Percentiles rank a stretch among this genome's conserved stretches.
Evolutionary conservation across 2,888 invertebrate species (phyloP).

Genomic region (Oscheius sp.): DNA sequence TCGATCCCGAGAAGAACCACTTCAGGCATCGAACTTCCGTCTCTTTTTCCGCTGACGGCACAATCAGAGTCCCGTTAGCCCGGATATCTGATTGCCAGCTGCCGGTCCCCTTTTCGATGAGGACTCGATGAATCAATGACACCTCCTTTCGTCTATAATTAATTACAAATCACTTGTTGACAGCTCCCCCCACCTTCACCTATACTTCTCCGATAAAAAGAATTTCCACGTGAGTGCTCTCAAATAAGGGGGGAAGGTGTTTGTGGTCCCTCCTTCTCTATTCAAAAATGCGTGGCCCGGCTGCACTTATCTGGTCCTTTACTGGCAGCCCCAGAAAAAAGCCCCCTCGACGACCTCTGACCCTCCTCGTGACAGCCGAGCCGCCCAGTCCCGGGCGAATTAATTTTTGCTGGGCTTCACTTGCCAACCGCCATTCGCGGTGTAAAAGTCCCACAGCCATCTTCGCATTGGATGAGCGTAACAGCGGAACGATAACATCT

Average conservation of each 20-base stretch:
- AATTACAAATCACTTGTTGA: neutral
- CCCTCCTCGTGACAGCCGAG: slow-evolving; percentile 23
- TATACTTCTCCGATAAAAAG: neutral
- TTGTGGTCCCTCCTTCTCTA: neutral
- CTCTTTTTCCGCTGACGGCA: slow-evolving; percentile 14
- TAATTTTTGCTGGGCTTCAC: slow-evolving; percentile 25
- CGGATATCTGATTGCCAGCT: slow-evolving; percentile 23
- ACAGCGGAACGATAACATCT: slow-evolving; percentile 34
- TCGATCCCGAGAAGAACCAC: slow-evolving; percentile 12
- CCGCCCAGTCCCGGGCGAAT: slow-evolving; percentile 11
- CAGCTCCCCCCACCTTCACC: neutral
- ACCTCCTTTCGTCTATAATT: neutral
- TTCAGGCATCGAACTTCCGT: neutral
- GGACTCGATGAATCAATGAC: slow-evolving; percentile 3
- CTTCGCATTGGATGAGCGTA: slow-evolving; percentile 23
- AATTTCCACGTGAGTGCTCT: neutral
- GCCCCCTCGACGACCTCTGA: slow-evolving; percentile 12
- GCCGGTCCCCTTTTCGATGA: slow-evolving; percentile 21
- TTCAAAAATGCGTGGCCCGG: slow-evolving; percentile 21
- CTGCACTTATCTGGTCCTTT: too few species aligned
- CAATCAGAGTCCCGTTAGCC: slow-evolving; percentile 7
- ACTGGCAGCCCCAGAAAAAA: neutral
- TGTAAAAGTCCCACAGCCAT: slow-evolving; percentile 16
- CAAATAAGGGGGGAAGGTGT: neutral
- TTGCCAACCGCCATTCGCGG: neutral